Conservation (phyloP, 2,113 vertebrate genomes). For the Hippocampus abdominalis region DNA sequence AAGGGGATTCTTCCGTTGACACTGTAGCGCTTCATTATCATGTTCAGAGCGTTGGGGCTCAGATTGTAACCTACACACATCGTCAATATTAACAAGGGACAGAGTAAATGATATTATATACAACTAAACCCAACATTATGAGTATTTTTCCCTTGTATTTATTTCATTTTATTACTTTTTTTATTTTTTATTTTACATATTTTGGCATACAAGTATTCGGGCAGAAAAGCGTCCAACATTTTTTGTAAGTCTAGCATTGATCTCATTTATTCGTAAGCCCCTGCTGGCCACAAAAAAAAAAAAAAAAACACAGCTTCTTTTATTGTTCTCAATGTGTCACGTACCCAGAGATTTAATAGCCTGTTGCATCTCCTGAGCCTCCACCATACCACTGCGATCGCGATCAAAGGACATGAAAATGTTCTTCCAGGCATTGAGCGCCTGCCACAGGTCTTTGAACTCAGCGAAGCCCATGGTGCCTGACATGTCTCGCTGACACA, state of each 20-base stretch:
- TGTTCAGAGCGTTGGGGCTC: constrained; percentile 84
- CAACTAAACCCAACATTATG: no score
- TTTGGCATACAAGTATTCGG: no score
- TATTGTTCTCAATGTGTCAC: background rate
- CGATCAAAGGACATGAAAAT: constrained; percentile 84
- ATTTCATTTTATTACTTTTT: no score
- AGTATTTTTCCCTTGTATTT: no score
- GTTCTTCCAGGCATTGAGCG: constrained; percentile 84
- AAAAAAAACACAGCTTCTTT: background rate
- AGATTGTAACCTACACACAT: constrained; percentile 69
- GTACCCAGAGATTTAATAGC: constrained; percentile 83
- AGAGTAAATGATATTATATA: background rate
- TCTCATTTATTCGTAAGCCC: background rate
- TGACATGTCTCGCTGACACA: constrained; percentile 78
- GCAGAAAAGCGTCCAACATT: no score
- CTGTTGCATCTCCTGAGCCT: constrained; percentile 84
- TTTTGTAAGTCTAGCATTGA: no score
- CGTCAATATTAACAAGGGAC: background rate
- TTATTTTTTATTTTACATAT: no score
- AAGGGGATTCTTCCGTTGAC: constrained; percentile 80
- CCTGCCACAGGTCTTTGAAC: constrained; percentile 88
- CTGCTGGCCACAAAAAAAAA: background rate
- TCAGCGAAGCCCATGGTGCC: constrained; percentile 87
- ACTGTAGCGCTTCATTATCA: constrained; percentile 83
- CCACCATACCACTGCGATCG: constrained; percentile 84